Evolutionary conservation across 2,888 invertebrate genomes (phyloP).

Genomic region (Conus canariensis): DNA sequence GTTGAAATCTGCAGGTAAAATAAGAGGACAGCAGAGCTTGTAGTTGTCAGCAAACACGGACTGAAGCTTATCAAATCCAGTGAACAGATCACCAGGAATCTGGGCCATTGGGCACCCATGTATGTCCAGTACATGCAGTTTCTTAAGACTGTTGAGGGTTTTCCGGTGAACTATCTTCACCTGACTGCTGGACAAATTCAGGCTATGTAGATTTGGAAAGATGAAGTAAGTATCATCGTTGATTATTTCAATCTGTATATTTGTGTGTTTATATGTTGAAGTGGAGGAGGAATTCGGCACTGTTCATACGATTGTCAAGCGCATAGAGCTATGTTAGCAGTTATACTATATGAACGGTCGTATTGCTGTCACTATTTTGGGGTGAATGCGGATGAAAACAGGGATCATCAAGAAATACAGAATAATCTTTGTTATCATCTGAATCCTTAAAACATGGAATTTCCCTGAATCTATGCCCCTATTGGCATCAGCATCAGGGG

Average conservation of each 20-base stretch:
- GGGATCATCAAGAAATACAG: too few relatives aligned
- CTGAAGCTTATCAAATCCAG: neutral
- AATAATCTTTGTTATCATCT: too few relatives aligned
- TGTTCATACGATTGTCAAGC: too few relatives aligned
- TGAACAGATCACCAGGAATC: slow-evolving; percentile 4
- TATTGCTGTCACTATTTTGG: too few relatives aligned
- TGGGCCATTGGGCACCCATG: slow-evolving; percentile 23
- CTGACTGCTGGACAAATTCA: slow-evolving; percentile 15
- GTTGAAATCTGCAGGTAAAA: neutral
- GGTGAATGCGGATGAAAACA: too few relatives aligned
- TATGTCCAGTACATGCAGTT: slow-evolving; percentile 23
- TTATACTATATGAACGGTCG: too few relatives aligned
- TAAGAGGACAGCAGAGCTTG: slow-evolving; percentile 25
- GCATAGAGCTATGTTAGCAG: too few relatives aligned
- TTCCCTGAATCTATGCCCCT: too few relatives aligned
- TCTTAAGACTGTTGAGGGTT: slow-evolving; percentile 1
- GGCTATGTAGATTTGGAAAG: slow-evolving; percentile 23
- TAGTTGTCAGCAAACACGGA: slow-evolving; percentile 38
- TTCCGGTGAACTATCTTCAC: neutral
- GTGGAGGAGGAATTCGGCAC: too few relatives aligned
- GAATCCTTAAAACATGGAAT: too few relatives aligned
- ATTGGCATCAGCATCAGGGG: too few relatives aligned
- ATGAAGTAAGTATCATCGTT: neutral
- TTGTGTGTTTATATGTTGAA: too few relatives aligned
- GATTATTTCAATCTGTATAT: neutral